Base-by-base conservation (phyloP, 2,888 invertebrate genomes). In the Arenicola marina region DNA sequence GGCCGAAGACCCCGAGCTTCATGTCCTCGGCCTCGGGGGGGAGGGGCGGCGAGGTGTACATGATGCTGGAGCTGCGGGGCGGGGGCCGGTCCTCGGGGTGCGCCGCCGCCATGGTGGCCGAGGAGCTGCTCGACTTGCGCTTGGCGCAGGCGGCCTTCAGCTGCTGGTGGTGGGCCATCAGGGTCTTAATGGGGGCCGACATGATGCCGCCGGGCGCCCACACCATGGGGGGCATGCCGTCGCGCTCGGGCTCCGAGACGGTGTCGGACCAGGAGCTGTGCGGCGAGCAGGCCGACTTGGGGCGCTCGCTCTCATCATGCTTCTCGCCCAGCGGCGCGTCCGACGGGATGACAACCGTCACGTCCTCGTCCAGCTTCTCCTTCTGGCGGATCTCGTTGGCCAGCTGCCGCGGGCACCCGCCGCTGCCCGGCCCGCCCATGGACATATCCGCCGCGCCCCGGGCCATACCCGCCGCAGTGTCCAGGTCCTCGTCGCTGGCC, bases 261-360 rank as follows among this genome's bases (percentile, higher is more conserved):
- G 65, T 56, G 26, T 71, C 71, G 2, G 68, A 67, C 70, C 70
- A 67, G 43, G 65, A 59, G 44, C 66, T 66, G 33, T 71, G 65
- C 44, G 63, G 60, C 7, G 61, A 65, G 21, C 48, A 51, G 34
- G 66, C 46, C 3, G 62, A 62, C 38, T 33, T n/a, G 3, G 67
- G 67, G n/a, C 62, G 29, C n/a, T 26, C 45, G 24, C 7, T 31
- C 31, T 33, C 32, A 1, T 28, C 26, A 21, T 45, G 58, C 24
- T 34, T 24, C 7, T 33, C 51, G 21, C 58, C 58, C 2, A 62
- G 18, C 1, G 66, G 68, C 21, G 62, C 63, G 38, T 75, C 76
- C 45, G 73, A 69, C 21, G 81, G 79, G 65, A 80, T 70, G 3
- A 79, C 78, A 1, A 79, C 75, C 1, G 75, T 77, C 4, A 79